These are phyloP conservation scores for Heloderma charlesbogerti DNA, from an alignment of 2,113 vertebrate genomes.

Conservation along the genomic window DNA sequence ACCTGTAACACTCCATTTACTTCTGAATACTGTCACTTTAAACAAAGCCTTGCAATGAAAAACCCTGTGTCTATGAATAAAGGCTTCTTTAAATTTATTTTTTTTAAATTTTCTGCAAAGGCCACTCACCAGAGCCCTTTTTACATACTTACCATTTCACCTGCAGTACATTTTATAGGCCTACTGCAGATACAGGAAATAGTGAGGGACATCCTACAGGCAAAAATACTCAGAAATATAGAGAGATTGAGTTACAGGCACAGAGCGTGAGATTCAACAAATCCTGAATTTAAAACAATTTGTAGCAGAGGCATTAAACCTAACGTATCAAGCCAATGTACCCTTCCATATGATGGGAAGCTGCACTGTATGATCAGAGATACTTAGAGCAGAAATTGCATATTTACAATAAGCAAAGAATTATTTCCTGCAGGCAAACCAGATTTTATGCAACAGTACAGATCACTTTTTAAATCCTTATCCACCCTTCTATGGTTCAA, in stretches of 20 bases:
- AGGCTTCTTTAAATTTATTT: conserved; percentile 65
- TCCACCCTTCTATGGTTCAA: background rate
- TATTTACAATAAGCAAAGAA: conserved; percentile 58
- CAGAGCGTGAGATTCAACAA: conserved; percentile 67
- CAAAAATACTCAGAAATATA: conserved; percentile 89
- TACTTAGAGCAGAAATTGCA: conserved; percentile 55
- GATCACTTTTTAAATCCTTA: background rate
- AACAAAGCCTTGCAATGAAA: conserved; percentile 89
- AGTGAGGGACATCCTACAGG: conserved; percentile 91
- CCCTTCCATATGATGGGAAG: conserved; percentile 45
- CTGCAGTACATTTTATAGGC: conserved; percentile 93
- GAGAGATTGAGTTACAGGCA: conserved; percentile 75
- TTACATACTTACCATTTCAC: conserved; percentile 90
- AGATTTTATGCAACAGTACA: conserved; percentile 45
- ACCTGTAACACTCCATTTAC: conserved; percentile 79
- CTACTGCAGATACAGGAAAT: conserved; percentile 90
- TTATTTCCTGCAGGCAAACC: conserved; percentile 72
- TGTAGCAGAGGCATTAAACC: conserved; percentile 65
- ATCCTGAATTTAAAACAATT: conserved; percentile 62
- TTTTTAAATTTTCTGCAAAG: conserved; percentile 84
- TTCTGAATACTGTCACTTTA: conserved; percentile 67
- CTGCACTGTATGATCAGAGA: conserved; percentile 39
- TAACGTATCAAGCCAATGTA: conserved; percentile 49
- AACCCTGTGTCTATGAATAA: conserved; percentile 72
- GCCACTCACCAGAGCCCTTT: conserved; percentile 91